Percentiles rank a stretch among this genome's conserved stretches.
These are phyloP conservation scores for Cuculus canorus DNA, from an alignment of 2,797 vertebrate genomes.

Conservation along the genomic window DNA sequence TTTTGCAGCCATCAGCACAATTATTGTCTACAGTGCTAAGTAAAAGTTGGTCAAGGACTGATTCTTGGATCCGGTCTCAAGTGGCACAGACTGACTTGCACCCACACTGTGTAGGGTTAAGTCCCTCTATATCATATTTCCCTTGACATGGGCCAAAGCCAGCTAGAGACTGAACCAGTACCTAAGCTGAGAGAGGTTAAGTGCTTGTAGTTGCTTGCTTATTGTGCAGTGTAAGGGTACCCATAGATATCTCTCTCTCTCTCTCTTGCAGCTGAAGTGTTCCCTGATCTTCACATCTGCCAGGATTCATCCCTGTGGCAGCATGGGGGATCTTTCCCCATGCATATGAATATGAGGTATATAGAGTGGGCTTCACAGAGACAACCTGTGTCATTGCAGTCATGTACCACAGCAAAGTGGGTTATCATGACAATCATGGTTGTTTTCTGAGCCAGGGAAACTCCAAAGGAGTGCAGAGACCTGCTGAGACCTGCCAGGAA, in stretches of 20 bases:
- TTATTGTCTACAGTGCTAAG: not conserved
- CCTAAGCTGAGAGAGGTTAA: not conserved
- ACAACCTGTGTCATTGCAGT: no score
- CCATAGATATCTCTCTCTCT: not conserved
- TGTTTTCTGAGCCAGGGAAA: no score
- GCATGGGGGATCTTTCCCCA: not conserved
- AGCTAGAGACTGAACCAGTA: not conserved
- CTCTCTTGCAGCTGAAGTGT: not conserved
- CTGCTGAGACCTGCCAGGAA: no score
- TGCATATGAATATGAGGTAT: not conserved
- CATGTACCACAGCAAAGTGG: no score
- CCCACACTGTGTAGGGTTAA: not conserved
- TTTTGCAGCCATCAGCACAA: not conserved
- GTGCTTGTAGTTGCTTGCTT: not conserved
- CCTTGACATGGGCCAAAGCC: not conserved
- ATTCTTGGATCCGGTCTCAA: not conserved
- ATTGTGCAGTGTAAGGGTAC: not conserved
- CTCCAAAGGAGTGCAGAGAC: no score
- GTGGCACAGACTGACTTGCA: not conserved
- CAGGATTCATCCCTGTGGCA: not conserved
- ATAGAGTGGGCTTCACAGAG: not conserved
- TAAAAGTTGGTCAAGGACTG: not conserved
- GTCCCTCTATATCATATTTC: not conserved
- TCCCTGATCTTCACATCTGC: not conserved
- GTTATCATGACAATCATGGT: no score